These are phyloP conservation scores for Tragelaphus strepsiceros DNA, from an alignment of 2,113 vertebrate species.

Conservation along the genomic window DNA sequence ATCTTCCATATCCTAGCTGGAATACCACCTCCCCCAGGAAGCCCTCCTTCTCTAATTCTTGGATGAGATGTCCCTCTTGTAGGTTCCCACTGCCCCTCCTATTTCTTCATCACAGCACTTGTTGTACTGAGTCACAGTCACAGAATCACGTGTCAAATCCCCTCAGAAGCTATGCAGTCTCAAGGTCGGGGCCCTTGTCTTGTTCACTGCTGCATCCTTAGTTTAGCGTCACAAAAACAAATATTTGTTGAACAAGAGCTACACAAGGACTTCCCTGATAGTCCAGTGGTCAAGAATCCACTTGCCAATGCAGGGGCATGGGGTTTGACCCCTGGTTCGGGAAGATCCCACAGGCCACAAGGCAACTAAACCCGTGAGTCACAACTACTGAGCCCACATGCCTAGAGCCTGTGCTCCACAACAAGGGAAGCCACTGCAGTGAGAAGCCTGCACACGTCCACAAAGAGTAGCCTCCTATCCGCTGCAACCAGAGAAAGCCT, in stretches of 20 bases:
- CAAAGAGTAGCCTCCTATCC: neutral
- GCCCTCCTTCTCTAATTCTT: neutral
- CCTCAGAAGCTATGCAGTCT: neutral
- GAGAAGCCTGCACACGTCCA: neutral
- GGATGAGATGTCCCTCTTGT: neutral
- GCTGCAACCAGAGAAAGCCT: neutral
- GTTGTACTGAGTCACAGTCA: neutral
- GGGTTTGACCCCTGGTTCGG: neutral
- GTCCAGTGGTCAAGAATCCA: neutral
- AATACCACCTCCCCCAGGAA: neutral
- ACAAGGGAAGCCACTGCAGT: neutral
- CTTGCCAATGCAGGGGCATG: neutral
- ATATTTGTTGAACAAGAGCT: neutral
- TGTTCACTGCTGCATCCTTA: rapidly evolving
- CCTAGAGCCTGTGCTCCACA: neutral
- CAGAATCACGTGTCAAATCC: neutral
- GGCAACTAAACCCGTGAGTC: neutral
- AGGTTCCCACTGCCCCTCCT: rapidly evolving
- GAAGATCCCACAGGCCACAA: neutral
- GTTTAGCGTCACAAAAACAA: neutral
- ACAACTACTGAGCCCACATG: neutral
- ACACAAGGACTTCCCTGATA: neutral
- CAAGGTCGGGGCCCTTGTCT: neutral
- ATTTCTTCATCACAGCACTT: neutral
- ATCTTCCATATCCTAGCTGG: neutral